phyloP scores from a whole-genome alignment of 1,140 invertebrate species.

The Coboldia fuscipes region DNA sequence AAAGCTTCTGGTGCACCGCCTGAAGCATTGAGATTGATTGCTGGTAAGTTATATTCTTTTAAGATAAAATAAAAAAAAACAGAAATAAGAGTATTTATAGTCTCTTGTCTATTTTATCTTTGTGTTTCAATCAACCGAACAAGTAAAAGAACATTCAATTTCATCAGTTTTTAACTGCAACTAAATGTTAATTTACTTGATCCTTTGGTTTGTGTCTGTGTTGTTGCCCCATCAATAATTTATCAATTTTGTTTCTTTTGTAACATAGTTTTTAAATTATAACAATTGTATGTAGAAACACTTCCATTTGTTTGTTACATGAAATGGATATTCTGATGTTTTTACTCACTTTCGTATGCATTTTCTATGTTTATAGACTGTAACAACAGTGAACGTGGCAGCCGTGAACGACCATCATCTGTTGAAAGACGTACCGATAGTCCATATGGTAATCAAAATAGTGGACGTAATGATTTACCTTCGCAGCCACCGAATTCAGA shows the following conservation, averaged over 20 bases:
- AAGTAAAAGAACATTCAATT: too few relatives aligned
- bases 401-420: slow-evolving; percentile 5
- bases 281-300: too few relatives aligned
- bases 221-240: too few relatives aligned
- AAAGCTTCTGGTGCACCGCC: slow-evolving; percentile 50
- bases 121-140: background rate
- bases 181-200: background rate
- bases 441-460: slow-evolving; percentile 7
- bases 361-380: too few relatives aligned
- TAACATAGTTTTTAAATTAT: too few relatives aligned
- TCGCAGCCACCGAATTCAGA: slow-evolving; percentile 25
- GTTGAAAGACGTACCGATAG: slow-evolving; percentile 11
- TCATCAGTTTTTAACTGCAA: background rate
- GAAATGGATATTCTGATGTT: too few relatives aligned
- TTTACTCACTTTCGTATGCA: too few relatives aligned
- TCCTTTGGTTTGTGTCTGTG: background rate
- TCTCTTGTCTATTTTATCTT: background rate
- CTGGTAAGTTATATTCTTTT: slow-evolving; percentile 30
- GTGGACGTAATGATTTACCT: slow-evolving; percentile 16
- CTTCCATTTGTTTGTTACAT: too few relatives aligned
- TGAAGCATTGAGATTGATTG: slow-evolving; percentile 54
- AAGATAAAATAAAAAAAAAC: background rate
- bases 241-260: too few relatives aligned
- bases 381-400: slow-evolving; percentile 7
- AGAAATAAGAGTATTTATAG: background rate